Base-by-base conservation (phyloP, 2,888 invertebrate genomes). In the Rotaria magnacalcarata region DNA sequence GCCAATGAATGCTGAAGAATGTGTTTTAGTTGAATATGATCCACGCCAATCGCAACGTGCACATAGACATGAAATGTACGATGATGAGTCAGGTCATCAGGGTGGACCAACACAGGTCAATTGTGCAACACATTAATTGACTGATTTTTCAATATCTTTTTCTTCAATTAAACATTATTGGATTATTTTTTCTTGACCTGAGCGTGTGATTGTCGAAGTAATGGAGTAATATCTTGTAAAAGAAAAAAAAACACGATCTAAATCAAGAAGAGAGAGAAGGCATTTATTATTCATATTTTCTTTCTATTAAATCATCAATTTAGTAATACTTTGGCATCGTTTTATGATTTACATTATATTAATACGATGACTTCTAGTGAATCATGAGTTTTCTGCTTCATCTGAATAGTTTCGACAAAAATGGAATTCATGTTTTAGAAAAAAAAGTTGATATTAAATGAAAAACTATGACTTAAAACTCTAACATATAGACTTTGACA, bases 1-100 rank as follows among this genome's bases (percentile, higher is more conserved):
- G 89, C 95, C 95, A 0, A 94, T 94, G 89, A 92, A 93, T 87
- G 94, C 94, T n/a, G 95, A 95, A 89, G 95, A 95, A 90, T 94
- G 94, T 88, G 90, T 91, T 58, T 92, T 96, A 89, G 92, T 93
- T 88, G 94, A 95, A 84, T 93, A 95, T 89, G 95, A 96, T 90
- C 94, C 95, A 0, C 94, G 94, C 88, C 93, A 94, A 88, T 47
- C 43, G 10, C 94, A 94, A 89, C 91, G 87, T 27, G 87, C 92
- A 85, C 93, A 87, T 52, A 85, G 86, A 80, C 56, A 85, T 21
- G 86, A 86, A 14, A 80, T 58, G 56, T 86, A 86, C 41, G 85
- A 85, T 54, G 86, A 86, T 41, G 86, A 86, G n/a, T 21, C 47
- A 47, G 21, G 47, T 8, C 34, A 16, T 34, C 80, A 80, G 0